Percentiles rank a stretch among this genome's conserved stretches.
Evolutionary conservation across 2,888 invertebrate species (phyloP).

Genomic region (Sisyra terminalis): DNA sequence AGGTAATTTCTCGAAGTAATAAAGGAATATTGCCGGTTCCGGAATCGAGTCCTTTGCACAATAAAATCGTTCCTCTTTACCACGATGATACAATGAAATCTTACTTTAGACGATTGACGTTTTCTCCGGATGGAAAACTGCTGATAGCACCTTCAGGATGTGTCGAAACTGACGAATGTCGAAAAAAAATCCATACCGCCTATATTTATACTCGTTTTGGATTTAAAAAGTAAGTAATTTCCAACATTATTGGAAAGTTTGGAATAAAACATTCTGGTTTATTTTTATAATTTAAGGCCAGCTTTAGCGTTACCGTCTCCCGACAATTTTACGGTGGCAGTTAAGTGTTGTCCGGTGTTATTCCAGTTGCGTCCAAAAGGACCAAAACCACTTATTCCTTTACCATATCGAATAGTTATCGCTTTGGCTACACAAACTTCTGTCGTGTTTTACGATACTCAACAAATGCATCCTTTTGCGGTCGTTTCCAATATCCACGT

Average conservation of each 20-base stretch:
- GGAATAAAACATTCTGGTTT: too few relatives aligned
- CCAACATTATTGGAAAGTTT: slow-evolving; percentile 2
- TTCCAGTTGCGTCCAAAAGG: slow-evolving; percentile 44
- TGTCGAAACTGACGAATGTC: slow-evolving; percentile 52
- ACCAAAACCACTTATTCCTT: slow-evolving; percentile 33
- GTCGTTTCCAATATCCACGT: slow-evolving; percentile 74
- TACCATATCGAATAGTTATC: slow-evolving; percentile 71
- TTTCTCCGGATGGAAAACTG: slow-evolving; percentile 82
- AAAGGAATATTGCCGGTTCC: slow-evolving; percentile 46
- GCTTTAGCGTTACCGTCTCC: slow-evolving; percentile 61
- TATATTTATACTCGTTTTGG: slow-evolving; percentile 41
- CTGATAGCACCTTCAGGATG: slow-evolving; percentile 84
- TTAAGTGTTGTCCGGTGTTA: slow-evolving; percentile 62
- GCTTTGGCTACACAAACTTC: slow-evolving; percentile 82
- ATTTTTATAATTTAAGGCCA: slow-evolving; percentile 53
- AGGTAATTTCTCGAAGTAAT: slow-evolving; percentile 46
- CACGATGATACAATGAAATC: slow-evolving; percentile 89
- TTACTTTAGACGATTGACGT: slow-evolving; percentile 78
- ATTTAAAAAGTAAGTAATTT: slow-evolving; percentile 36
- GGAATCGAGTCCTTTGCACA: slow-evolving; percentile 37
- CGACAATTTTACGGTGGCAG: slow-evolving; percentile 67
- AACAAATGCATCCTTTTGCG: slow-evolving; percentile 64
- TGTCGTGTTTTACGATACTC: slow-evolving; percentile 76
- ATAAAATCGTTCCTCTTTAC: slow-evolving; percentile 52
- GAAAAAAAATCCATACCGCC: slow-evolving; percentile 34